Evolutionary conservation across 2,113 vertebrate species (phyloP).

Genomic region (Alouatta palliata): DNA sequence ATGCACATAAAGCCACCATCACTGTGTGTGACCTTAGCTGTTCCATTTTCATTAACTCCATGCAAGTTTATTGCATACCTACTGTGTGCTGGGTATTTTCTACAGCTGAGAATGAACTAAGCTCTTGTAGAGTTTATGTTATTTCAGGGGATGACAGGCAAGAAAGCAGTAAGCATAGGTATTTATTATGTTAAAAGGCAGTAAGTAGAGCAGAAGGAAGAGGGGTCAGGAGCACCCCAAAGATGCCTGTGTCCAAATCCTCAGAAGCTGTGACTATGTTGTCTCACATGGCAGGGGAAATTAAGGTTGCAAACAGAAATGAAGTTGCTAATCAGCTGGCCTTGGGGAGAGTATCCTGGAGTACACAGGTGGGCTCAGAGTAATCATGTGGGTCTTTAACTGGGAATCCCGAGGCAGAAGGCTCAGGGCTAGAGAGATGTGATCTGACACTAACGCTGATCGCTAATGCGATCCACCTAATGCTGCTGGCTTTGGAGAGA

Average conservation of each 20-base stretch:
- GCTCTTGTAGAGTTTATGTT: accelerated
- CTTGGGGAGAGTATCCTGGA: neutral
- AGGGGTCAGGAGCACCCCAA: neutral
- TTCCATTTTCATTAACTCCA: too few species aligned
- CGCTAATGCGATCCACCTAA: neutral
- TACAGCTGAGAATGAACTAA: neutral
- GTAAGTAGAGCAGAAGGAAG: neutral
- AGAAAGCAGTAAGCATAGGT: neutral
- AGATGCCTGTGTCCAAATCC: accelerated
- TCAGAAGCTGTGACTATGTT: accelerated
- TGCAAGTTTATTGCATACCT: neutral
- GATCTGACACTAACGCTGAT: accelerated
- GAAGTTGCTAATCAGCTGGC: neutral
- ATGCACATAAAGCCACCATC: accelerated
- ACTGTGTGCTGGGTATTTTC: neutral
- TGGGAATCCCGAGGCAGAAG: accelerated
- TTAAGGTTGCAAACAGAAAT: neutral
- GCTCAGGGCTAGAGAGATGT: accelerated
- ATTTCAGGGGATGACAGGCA: neutral
- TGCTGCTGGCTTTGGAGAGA: accelerated
- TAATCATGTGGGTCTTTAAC: accelerated
- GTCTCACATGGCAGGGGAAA: accelerated
- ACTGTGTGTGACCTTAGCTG: accelerated
- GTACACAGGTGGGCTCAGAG: accelerated
- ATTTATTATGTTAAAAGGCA: neutral